Evolutionary conservation across 2,113 vertebrate species (phyloP), one percentile per base, ranked within the genome.

Genomic region (Hymenochirus boettgeri): DNA sequence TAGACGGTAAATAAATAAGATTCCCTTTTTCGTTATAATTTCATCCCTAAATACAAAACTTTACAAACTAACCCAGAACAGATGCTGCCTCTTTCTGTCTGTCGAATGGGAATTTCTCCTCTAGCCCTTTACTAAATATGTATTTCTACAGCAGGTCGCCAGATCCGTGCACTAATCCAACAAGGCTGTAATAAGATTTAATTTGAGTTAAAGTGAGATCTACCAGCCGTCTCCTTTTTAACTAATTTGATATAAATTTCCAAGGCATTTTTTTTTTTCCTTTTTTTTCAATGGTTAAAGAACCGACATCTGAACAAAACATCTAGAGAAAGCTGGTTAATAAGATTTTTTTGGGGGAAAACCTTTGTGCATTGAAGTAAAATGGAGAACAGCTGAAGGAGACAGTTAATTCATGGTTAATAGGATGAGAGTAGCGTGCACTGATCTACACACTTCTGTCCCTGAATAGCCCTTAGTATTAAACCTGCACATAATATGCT

Each of bases 351-450:
- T 89, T 91, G 85, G 80, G 82, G 85, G 33, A 84, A 62, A 88
- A 86, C 88, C 86, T 86, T 92, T 96, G 86, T 87, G 87, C 82
- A 80, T 79, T 84, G 79, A 85, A 88, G 87, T 83, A 82, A 83
- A 89, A 85, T 83, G 82, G 84, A 85, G 87, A 86, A 91, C 94
- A 98, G 94, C 94, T 94, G 95, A 97, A 90, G 91, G 90, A 93
- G 94, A 93, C 94, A 92, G 92, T 91, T 91, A 93, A 90, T 96
- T 95, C 92, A 96, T 92, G 92, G 90, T 93, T 97, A 98, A 96
- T 93, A 91, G 93, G 93, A 97, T 98, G 89, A 97, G 83, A 84
- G 75, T 77, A 60, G 81, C 89, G 80, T 17, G 80, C 86, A 83
- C 79, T 76, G 75, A 76, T 83, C 88, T 90, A 91, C 92, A 94